Evolutionary conservation across 1,140 invertebrate species (phyloP).

Genomic region (Drosophila nebulosa): DNA sequence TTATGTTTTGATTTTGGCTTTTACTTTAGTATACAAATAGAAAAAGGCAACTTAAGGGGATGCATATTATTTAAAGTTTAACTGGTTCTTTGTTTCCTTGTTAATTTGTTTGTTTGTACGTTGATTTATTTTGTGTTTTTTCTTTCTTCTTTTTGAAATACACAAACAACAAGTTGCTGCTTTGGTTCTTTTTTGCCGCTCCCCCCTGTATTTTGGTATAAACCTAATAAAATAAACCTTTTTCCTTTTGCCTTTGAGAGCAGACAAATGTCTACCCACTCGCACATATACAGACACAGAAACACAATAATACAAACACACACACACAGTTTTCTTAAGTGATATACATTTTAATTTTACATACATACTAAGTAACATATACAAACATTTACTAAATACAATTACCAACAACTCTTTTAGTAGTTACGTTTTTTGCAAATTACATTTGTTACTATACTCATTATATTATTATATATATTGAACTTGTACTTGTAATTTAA

Average conservation of each 20-base stretch:
- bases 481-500: constrained; percentile 71
- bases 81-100: background rate
- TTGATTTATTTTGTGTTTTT: constrained; percentile 55
- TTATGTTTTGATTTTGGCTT: constrained; percentile 32
- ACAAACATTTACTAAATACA: background rate
- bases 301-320: background rate
- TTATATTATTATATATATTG: constrained; percentile 53
- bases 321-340: background rate
- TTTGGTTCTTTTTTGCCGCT: constrained; percentile 52
- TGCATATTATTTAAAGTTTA: background rate
- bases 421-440: constrained; percentile 73
- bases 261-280: background rate
- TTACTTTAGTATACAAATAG: constrained; percentile 18
- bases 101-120: constrained; percentile 63
- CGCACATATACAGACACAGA: background rate
- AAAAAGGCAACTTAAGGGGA: background rate
- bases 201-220: background rate
- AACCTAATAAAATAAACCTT: background rate
- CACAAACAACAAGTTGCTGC: constrained; percentile 55
- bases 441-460: constrained; percentile 50
- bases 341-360: background rate
- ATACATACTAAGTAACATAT: background rate
- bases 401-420: constrained; percentile 52
- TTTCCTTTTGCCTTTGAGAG: background rate
- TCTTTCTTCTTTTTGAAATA: constrained; percentile 49